These are phyloP conservation scores for Hirudo medicinalis DNA, from an alignment of 1,140 invertebrate genomes.

Conservation along the genomic window DNA sequence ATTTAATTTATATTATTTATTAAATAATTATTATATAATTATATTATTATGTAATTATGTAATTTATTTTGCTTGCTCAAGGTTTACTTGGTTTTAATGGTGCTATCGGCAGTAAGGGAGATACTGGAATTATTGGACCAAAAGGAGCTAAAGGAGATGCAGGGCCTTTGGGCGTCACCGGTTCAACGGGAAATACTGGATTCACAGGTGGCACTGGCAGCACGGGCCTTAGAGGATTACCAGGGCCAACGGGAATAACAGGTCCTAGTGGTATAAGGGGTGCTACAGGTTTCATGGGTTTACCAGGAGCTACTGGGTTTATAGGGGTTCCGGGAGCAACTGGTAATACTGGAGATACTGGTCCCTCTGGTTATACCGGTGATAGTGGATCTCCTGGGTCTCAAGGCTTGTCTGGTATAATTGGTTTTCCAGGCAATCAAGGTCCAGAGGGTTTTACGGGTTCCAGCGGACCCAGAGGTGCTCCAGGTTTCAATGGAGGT, in stretches of 20 bases:
- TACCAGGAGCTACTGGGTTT: neutral
- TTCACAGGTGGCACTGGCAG: neutral
- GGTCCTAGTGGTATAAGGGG: neutral
- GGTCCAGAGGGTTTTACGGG: neutral
- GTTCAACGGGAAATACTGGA: constrained; percentile 13
- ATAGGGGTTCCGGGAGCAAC: neutral
- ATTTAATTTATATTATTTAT: constrained; percentile 3
- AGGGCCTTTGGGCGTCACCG: neutral
- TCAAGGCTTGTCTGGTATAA: neutral
- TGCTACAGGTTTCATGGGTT: constrained; percentile 1
- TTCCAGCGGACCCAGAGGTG: neutral
- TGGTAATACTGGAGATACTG: constrained; percentile 7
- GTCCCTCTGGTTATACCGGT: constrained; percentile 10
- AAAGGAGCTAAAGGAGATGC: constrained; percentile 9
- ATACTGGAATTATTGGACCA: constrained; percentile 11
- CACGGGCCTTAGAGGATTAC: neutral
- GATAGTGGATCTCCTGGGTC: constrained; percentile 1
- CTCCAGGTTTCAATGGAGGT: neutral
- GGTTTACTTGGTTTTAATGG: constrained; percentile 41
- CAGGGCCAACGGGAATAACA: constrained; percentile 8
- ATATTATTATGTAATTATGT: neutral
- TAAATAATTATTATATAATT: neutral
- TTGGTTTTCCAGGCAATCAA: neutral
- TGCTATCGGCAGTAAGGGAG: constrained; percentile 49
- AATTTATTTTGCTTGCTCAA: neutral